Percentiles rank a stretch among this genome's conserved stretches.
phyloP scores from a whole-genome alignment of 2,797 vertebrate species.

The Danio jaintianensis region DNA sequence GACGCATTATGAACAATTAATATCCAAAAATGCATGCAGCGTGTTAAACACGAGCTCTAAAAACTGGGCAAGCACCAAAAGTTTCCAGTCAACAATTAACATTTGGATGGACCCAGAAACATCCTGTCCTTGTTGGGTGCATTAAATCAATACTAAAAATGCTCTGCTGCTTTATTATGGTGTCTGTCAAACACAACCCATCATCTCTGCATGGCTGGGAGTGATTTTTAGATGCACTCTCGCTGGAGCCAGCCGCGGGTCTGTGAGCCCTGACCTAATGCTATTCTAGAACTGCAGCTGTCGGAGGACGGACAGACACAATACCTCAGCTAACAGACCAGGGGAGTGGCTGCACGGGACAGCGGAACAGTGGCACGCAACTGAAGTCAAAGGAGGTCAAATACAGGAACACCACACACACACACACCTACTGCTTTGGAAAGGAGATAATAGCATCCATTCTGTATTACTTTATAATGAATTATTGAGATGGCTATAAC shows the following conservation, averaged over 20 bases:
- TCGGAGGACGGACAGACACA: constrained; percentile 48
- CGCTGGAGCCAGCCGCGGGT: constrained; percentile 15
- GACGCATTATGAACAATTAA: constrained; percentile 42
- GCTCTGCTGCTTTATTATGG: constrained; percentile 10
- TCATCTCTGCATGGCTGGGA: constrained; percentile 24
- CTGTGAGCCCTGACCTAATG: constrained; percentile 46
- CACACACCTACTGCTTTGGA: constrained; percentile 12
- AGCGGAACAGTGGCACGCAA: constrained; percentile 29
- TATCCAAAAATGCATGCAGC: constrained; percentile 37
- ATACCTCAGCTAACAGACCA: constrained; percentile 24
- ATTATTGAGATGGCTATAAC: constrained; percentile 13
- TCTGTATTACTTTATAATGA: background rate
- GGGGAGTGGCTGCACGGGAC: background rate
- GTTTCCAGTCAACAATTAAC: constrained; percentile 17
- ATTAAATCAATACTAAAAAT: constrained; percentile 47
- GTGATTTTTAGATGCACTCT: constrained; percentile 37
- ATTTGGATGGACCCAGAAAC: constrained; percentile 3
- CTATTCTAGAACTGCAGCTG: constrained; percentile 60
- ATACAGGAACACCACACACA: constrained; percentile 43
- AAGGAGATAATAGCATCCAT: background rate
- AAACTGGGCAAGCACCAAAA: constrained; percentile 2
- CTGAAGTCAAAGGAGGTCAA: constrained; percentile 45
- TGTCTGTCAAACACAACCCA: constrained; percentile 34
- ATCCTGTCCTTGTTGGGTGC: constrained; percentile 31
- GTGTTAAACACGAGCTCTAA: constrained; percentile 51